Conservation (phyloP, 2,113 vertebrate genomes). For the Thermophis baileyi region DNA sequence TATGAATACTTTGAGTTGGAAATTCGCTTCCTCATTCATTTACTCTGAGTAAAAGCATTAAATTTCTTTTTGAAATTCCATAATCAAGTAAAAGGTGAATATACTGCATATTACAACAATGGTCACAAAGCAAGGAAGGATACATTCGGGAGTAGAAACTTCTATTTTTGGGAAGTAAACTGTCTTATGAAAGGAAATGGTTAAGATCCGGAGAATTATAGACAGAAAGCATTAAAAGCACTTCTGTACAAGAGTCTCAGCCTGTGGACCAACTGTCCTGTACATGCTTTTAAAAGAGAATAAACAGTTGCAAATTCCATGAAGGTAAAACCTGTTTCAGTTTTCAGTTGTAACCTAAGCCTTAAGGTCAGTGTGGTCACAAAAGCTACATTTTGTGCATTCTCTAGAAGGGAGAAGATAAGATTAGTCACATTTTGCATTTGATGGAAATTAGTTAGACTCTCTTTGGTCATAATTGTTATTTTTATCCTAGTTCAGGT, state of each 20-base stretch:
- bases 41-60: not conserved
- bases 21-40: not conserved
- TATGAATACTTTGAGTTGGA: not conserved
- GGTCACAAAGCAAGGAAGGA: not conserved
- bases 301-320: not conserved
- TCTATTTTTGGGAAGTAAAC: not conserved
- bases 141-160: not conserved
- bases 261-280: not conserved
- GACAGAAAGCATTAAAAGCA: not conserved
- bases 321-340: not conserved
- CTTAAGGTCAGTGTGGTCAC: not conserved
- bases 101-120: not conserved
- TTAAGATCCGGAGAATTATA: not conserved
- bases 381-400: not conserved
- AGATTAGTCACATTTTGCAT: not conserved
- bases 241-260: not conserved
- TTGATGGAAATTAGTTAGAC: not conserved
- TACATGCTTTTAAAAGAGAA: not conserved
- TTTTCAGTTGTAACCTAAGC: not conserved
- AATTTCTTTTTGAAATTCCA: not conserved
- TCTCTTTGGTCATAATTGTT: not conserved
- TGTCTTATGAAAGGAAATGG: not conserved
- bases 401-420: not conserved
- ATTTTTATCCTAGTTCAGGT: not conserved
- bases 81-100: not conserved